These are phyloP conservation scores for Cyprinella venusta DNA, from an alignment of 2,797 vertebrate genomes.

Conservation along the genomic window DNA sequence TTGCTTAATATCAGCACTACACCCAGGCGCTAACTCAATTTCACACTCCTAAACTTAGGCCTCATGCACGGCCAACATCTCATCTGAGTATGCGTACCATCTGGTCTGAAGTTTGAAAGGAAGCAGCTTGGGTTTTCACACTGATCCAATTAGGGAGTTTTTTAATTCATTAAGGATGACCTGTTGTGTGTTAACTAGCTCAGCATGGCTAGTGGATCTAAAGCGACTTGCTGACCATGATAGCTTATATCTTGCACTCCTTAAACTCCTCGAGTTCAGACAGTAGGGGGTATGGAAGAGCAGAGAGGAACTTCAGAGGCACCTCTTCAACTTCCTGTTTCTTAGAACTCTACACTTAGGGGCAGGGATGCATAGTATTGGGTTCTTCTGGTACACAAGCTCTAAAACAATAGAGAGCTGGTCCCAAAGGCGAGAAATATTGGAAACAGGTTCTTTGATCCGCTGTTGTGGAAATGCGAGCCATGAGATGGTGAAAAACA, in stretches of 20 bases:
- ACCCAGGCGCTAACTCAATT: constrained; percentile 83
- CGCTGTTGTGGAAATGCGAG: constrained; percentile 48
- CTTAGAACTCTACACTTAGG: constrained; percentile 29
- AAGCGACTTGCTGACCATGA: constrained; percentile 69
- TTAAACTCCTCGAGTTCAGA: constrained; percentile 47
- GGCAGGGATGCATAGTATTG: constrained; percentile 20
- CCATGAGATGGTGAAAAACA: constrained; percentile 47
- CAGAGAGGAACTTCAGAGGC: constrained; percentile 46
- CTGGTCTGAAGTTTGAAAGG: constrained; percentile 79
- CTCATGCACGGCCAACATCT: constrained; percentile 73
- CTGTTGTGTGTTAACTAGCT: constrained; percentile 83
- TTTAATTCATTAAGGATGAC: constrained; percentile 84
- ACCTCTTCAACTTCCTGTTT: constrained; percentile 41
- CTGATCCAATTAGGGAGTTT: constrained; percentile 83
- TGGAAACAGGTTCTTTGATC: constrained; percentile 54
- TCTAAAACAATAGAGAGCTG: constrained; percentile 50
- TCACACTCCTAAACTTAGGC: constrained; percentile 79
- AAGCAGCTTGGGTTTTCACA: constrained; percentile 81
- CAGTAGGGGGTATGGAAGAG: constrained; percentile 39
- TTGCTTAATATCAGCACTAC: constrained; percentile 74
- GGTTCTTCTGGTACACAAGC: constrained; percentile 42
- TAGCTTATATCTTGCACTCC: constrained; percentile 62
- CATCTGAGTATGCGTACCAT: constrained; percentile 76
- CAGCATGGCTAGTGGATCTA: constrained; percentile 79
- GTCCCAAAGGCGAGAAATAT: constrained; percentile 51